phyloP scores from a whole-genome alignment of 1,140 invertebrate species.

The Drosophila mayri region DNA sequence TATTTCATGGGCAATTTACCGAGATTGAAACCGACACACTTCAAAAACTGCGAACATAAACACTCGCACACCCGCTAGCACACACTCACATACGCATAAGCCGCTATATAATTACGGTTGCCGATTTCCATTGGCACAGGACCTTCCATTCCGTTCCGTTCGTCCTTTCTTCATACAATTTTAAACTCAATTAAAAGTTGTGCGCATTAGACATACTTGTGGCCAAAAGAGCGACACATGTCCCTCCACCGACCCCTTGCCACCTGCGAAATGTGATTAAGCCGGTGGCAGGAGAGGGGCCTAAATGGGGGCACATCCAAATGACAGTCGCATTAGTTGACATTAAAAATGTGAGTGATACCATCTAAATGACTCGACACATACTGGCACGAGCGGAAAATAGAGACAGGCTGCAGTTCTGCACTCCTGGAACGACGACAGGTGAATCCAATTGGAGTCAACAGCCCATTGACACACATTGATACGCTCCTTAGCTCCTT shows the following conservation, averaged over 20 bases:
- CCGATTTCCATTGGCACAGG: slow-evolving; percentile 36
- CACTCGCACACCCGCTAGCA: slow-evolving; percentile 15
- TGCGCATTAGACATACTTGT: slow-evolving; percentile 78
- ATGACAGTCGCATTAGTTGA: slow-evolving; percentile 75
- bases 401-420: slow-evolving; percentile 17
- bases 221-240: slow-evolving; percentile 41
- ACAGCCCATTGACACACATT: slow-evolving; percentile 76
- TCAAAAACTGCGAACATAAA: slow-evolving; percentile 66
- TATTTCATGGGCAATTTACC: slow-evolving; percentile 82
- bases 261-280: slow-evolving; percentile 45
- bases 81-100: slow-evolving; percentile 35
- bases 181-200: slow-evolving; percentile 83
- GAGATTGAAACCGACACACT: slow-evolving; percentile 81
- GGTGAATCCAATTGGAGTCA: slow-evolving; percentile 57
- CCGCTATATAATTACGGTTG: slow-evolving; percentile 45
- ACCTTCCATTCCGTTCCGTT: slow-evolving; percentile 10
- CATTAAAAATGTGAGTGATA: slow-evolving; percentile 72
- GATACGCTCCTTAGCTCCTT: slow-evolving; percentile 61
- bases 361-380: slow-evolving; percentile 43
- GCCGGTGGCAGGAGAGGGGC: neutral
- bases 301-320: slow-evolving; percentile 24
- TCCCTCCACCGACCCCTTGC: neutral
- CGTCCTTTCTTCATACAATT: slow-evolving; percentile 71
- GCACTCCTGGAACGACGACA: slow-evolving; percentile 10
- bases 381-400: neutral